phyloP scores from a whole-genome alignment of 2,888 invertebrate genomes.

The Rhagophthalmus giganteus region DNA sequence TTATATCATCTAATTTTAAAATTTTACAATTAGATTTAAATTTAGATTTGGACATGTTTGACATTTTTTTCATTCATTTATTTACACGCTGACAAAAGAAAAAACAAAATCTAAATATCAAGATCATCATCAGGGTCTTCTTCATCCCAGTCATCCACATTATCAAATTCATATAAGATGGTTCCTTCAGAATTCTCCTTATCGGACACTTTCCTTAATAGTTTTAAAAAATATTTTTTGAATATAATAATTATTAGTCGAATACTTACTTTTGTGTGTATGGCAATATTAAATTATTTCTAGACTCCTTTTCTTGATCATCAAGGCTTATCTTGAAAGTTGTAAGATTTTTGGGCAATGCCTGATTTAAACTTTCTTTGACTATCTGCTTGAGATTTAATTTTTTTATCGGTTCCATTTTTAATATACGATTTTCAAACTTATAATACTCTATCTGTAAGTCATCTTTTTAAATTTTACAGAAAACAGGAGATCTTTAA shows the following conservation, averaged over 20 bases:
- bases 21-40: no score
- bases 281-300: conserved; percentile 63
- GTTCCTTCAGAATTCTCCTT: conserved; percentile 56
- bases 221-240: background rate
- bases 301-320: conserved; percentile 64
- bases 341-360: conserved; percentile 57
- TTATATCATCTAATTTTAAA: background rate
- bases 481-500: background rate
- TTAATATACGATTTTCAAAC: conserved; percentile 48
- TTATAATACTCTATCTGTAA: conserved; percentile 46
- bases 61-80: no score
- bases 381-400: conserved; percentile 45
- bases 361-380: conserved; percentile 40
- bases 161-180: conserved; percentile 77
- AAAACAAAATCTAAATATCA: conserved; percentile 61
- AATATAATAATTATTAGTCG: background rate
- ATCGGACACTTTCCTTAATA: conserved; percentile 11
- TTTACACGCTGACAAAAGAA: no score
- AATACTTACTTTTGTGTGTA: conserved; percentile 57
- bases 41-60: no score
- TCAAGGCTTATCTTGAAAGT: conserved; percentile 69
- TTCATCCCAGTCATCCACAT: conserved; percentile 80
- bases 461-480: conserved; percentile 6
- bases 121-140: conserved; percentile 88
- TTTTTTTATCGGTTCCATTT: conserved; percentile 46